Conservation (phyloP, 2,797 vertebrate species). For the Eulemur rubriventer region DNA sequence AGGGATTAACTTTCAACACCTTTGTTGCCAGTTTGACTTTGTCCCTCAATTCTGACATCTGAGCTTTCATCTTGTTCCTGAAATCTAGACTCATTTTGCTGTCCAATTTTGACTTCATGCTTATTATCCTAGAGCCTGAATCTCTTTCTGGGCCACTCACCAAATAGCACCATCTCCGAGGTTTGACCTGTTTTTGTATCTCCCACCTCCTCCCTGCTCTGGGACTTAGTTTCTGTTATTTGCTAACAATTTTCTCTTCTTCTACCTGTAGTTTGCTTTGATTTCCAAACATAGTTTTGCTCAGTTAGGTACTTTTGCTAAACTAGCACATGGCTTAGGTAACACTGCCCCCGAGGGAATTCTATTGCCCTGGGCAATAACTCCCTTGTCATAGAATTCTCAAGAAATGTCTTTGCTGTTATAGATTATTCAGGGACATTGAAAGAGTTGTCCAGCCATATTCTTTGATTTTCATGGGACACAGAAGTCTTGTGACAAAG, state of each 20-base stretch:
- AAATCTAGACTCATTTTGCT: background rate
- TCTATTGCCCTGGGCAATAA: background rate
- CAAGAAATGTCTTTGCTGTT: background rate
- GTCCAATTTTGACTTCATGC: background rate
- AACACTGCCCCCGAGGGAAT: background rate
- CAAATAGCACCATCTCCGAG: background rate
- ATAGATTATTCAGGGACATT: background rate
- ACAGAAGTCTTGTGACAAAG: background rate
- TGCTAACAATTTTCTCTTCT: background rate
- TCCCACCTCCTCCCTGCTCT: too few relatives aligned
- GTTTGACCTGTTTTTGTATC: background rate
- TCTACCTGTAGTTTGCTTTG: background rate
- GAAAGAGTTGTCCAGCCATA: background rate
- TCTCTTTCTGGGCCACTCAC: background rate
- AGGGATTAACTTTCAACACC: background rate
- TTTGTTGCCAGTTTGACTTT: background rate
- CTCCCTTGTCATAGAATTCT: background rate
- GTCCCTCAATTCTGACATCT: background rate
- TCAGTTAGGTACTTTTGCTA: background rate
- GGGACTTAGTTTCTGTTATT: background rate
- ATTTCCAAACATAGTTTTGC: background rate
- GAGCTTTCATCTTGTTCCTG: background rate
- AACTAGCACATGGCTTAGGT: background rate
- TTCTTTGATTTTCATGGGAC: background rate
- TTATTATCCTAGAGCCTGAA: background rate